These are phyloP conservation scores for Mus spicilegus DNA, from an alignment of 2,113 vertebrate species.

Conservation along the genomic window DNA sequence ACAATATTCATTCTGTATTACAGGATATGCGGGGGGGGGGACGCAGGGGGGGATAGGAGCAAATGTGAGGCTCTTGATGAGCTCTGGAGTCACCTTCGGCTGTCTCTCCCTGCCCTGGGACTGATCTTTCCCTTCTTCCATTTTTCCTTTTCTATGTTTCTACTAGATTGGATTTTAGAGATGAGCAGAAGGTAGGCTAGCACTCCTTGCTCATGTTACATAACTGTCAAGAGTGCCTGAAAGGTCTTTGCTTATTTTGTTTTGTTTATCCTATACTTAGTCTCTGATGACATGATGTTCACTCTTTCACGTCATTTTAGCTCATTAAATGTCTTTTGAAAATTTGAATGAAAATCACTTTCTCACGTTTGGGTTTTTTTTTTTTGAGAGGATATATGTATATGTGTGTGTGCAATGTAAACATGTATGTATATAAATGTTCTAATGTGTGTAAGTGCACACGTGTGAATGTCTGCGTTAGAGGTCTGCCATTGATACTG, in stretches of 20 bases:
- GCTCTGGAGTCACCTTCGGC: neutral
- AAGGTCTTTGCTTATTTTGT: neutral
- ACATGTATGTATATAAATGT: neutral
- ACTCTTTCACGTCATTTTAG: neutral
- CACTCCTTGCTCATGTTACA: neutral
- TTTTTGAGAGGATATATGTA: neutral
- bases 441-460: neutral
- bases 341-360: neutral
- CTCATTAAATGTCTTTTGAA: neutral
- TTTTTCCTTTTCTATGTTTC: neutral
- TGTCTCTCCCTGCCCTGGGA: neutral
- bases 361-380: neutral
- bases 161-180: neutral
- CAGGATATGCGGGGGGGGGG: neutral
- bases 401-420: neutral
- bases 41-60: neutral
- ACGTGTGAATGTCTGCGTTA: neutral
- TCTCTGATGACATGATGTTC: neutral
- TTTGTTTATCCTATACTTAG: neutral
- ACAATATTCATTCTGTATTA: neutral
- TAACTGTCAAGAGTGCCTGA: neutral
- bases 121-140: neutral
- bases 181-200: neutral
- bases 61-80: neutral
- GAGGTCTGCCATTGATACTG: neutral